phyloP scores from a whole-genome alignment of 1,140 invertebrate species.

The Anagrus nilaparvatae region DNA sequence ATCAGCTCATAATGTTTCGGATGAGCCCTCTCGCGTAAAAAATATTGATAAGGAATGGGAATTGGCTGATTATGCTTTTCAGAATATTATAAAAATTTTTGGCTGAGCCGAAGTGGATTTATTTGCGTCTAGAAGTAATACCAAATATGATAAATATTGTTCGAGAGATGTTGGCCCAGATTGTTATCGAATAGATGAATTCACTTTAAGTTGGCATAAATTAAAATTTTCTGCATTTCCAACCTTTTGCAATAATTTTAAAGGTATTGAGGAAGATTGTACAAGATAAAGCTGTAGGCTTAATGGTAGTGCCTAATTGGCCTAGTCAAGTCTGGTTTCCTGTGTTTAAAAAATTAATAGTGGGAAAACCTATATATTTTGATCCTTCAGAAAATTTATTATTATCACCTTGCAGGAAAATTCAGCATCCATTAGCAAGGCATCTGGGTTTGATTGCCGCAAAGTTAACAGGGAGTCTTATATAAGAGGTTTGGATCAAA shows the following conservation, averaged over 20 bases:
- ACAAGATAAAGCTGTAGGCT: constrained; percentile 17
- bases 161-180: constrained; percentile 17
- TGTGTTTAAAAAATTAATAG: constrained; percentile 4
- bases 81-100: constrained; percentile 15
- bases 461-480: constrained; percentile 9
- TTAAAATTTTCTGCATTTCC: constrained; percentile 10
- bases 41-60: constrained; percentile 22
- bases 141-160: constrained; percentile 17
- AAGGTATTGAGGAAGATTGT: constrained; percentile 19
- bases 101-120: constrained; percentile 15
- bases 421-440: constrained; percentile 7
- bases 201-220: constrained; percentile 2
- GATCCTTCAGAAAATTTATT: constrained; percentile 5
- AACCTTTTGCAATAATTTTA: constrained; percentile 7
- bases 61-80: constrained; percentile 8
- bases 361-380: background rate
- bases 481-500: background rate
- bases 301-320: constrained; percentile 28
- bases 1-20: constrained; percentile 24
- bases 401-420: constrained; percentile 7
- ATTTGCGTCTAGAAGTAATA: constrained; percentile 17
- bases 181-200: constrained; percentile 7
- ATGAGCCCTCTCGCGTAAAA: constrained; percentile 16
- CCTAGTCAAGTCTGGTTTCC: constrained; percentile 23
- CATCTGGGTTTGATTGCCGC: constrained; percentile 9